Percentiles rank a stretch among this genome's conserved stretches.
Conservation (phyloP, 2,888 invertebrate species). For the Hydraecia micacea region DNA sequence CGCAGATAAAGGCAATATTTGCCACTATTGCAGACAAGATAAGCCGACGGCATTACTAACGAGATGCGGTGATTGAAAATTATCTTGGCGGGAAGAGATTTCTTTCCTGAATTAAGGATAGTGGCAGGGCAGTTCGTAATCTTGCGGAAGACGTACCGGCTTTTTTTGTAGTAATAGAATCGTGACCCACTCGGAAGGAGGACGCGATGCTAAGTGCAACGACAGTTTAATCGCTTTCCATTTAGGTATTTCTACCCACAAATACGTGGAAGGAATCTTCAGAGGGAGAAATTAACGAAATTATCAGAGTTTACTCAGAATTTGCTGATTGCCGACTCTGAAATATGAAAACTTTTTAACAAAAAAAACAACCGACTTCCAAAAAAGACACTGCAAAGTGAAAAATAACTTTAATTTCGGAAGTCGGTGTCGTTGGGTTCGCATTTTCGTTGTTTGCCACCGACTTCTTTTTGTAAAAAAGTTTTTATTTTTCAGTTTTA, state of each 20-base stretch:
- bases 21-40: not conserved
- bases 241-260: not conserved
- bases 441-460: too few relatives aligned
- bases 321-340: not conserved
- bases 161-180: not conserved
- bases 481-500: too few relatives aligned
- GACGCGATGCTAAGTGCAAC: not conserved
- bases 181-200: not conserved
- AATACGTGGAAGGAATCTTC: not conserved
- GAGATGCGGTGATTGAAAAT: conserved; percentile 9
- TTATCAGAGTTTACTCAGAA: not conserved
- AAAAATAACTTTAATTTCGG: too few relatives aligned
- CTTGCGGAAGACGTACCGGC: not conserved
- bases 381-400: too few relatives aligned
- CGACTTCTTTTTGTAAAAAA: too few relatives aligned
- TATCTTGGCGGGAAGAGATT: not conserved
- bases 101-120: not conserved
- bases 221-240: not conserved
- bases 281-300: not conserved
- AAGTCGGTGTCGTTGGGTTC: too few relatives aligned
- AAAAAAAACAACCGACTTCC: too few relatives aligned
- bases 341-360: not conserved
- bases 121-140: not conserved
- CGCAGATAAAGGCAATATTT: not conserved
- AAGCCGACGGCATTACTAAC: not conserved